Evolutionary conservation across 2,113 vertebrate species (phyloP).

Genomic region (Anas platyrhynchos): DNA sequence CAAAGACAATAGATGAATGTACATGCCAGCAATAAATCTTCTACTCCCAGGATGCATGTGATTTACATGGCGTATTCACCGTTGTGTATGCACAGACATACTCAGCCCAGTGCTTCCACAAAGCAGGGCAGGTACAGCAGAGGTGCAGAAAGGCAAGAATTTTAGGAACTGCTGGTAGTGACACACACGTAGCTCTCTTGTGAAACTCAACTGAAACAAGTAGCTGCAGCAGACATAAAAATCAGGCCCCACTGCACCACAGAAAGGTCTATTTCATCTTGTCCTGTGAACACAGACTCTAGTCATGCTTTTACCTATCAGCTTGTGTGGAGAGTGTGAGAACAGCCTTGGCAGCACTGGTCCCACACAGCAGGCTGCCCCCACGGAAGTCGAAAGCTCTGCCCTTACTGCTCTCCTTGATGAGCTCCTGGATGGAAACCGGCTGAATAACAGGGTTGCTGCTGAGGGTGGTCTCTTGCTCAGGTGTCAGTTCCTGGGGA

Average conservation of each 20-base stretch:
- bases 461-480: constrained; percentile 80
- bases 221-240: not conserved
- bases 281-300: not conserved
- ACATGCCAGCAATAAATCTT: not conserved
- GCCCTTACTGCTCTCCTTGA: constrained; percentile 84
- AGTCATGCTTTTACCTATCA: constrained; percentile 80
- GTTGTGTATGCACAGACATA: not conserved
- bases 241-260: not conserved
- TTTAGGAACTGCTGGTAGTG: not conserved
- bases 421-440: constrained; percentile 90
- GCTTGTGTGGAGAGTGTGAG: constrained; percentile 92
- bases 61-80: not conserved
- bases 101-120: not conserved
- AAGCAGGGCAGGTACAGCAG: not conserved
- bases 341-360: constrained; percentile 87
- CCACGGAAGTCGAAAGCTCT: constrained; percentile 85
- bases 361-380: constrained; percentile 87
- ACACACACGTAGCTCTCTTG: not conserved
- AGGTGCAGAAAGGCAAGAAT: not conserved
- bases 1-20: not conserved
- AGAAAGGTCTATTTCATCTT: not conserved
- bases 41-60: not conserved
- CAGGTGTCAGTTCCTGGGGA: constrained; percentile 64
- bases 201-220: not conserved
- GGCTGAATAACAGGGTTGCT: constrained; percentile 87